phyloP scores from a whole-genome alignment of 1,140 invertebrate genomes.

The Drosophila serrata region DNA sequence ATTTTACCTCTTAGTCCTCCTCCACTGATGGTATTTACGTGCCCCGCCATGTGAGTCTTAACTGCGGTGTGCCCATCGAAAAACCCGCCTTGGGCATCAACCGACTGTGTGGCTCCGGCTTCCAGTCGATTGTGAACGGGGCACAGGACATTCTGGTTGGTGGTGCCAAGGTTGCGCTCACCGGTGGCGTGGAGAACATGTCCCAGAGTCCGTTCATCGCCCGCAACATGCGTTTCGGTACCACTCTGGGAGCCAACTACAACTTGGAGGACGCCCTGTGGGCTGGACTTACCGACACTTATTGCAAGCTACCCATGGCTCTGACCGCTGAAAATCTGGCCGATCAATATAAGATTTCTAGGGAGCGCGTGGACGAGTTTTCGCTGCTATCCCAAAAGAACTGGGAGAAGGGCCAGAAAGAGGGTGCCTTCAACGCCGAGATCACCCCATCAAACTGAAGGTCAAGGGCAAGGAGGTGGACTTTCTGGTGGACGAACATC shows the following conservation, averaged over 20 bases:
- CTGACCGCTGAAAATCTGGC: slow-evolving; percentile 99
- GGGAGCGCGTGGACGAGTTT: slow-evolving; percentile 95
- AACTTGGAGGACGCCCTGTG: slow-evolving; percentile 97
- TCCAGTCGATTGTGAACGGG: slow-evolving; percentile 96
- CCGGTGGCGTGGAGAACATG: slow-evolving; percentile 98
- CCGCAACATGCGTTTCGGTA: slow-evolving; percentile 96
- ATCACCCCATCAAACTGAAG: slow-evolving; percentile 94
- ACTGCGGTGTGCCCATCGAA: slow-evolving; percentile 93
- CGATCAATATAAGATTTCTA: slow-evolving; percentile 94
- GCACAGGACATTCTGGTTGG: slow-evolving; percentile 96
- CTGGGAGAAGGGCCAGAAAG: slow-evolving; percentile 95
- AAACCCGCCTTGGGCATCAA: slow-evolving; percentile 94
- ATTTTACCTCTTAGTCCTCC: slow-evolving; percentile 36
- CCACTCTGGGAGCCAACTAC: slow-evolving; percentile 91
- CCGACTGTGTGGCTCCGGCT: slow-evolving; percentile 97
- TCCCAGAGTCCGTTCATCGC: slow-evolving; percentile 96
- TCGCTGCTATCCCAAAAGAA: slow-evolving; percentile 93
- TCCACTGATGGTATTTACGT: slow-evolving; percentile 95
- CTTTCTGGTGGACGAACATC: slow-evolving; percentile 97
- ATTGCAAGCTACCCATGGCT: slow-evolving; percentile 98
- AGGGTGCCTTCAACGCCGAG: slow-evolving; percentile 95
- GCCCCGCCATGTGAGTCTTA: slow-evolving; percentile 94
- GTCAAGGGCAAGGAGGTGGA: slow-evolving; percentile 92
- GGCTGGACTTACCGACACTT: slow-evolving; percentile 95
- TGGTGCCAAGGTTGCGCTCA: slow-evolving; percentile 94